Evolutionary conservation across 2,797 vertebrate genomes (phyloP).

Genomic region (Halcyon chelicuti): DNA sequence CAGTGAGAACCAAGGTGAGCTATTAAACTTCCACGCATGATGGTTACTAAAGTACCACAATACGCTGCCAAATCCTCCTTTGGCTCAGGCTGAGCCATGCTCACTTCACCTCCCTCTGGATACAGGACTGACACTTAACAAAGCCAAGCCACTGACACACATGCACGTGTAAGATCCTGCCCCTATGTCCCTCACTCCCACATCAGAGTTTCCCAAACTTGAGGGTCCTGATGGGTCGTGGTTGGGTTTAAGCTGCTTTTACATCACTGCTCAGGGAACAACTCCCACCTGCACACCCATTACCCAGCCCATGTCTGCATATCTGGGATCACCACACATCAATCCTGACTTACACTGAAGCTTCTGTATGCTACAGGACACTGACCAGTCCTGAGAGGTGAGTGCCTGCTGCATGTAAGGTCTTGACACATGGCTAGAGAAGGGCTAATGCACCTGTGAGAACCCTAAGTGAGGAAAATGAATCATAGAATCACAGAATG

Average conservation of each 20-base stretch:
- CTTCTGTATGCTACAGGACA: background rate
- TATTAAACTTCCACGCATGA: rapidly evolving
- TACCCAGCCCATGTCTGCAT: background rate
- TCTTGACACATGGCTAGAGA: background rate
- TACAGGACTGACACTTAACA: background rate
- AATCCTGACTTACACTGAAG: background rate
- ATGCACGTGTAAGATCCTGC: rapidly evolving
- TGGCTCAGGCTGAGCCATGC: background rate
- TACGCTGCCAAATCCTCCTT: background rate
- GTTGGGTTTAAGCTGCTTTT: background rate
- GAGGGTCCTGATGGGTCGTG: too few relatives aligned
- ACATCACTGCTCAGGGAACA: background rate
- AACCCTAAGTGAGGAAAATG: background rate
- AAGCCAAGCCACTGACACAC: background rate
- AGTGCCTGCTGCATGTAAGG: background rate
- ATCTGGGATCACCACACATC: rapidly evolving
- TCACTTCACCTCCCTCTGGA: background rate
- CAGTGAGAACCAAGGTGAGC: background rate
- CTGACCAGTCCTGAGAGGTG: background rate
- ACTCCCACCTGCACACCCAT: background rate
- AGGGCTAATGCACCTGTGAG: background rate
- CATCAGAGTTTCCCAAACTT: background rate
- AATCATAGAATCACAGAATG: background rate
- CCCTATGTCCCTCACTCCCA: background rate
- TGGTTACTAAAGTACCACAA: background rate